phyloP scores from a whole-genome alignment of 2,888 invertebrate genomes.

The Lutraria lutraria region DNA sequence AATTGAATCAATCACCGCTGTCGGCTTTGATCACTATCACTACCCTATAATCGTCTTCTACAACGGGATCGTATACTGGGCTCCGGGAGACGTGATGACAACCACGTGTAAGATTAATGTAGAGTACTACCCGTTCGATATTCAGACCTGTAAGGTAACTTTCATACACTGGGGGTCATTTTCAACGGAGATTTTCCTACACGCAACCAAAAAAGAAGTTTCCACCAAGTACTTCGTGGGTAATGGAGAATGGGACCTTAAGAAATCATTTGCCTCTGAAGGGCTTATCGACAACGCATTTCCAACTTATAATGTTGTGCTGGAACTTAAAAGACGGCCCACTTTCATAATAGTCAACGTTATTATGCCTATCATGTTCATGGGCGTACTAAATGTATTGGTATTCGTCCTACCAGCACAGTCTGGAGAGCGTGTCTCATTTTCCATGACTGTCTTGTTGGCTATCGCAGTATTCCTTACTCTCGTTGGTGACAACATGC shows the following conservation, averaged over 20 bases:
- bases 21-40: slow-evolving; percentile 38
- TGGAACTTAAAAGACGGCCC: slow-evolving; percentile 60
- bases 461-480: slow-evolving; percentile 72
- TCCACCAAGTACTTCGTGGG: slow-evolving; percentile 46
- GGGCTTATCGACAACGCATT: not conserved
- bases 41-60: slow-evolving; percentile 12
- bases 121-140: slow-evolving; percentile 48
- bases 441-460: slow-evolving; percentile 70
- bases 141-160: slow-evolving; percentile 46
- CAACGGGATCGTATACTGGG: slow-evolving; percentile 29
- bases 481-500: slow-evolving; percentile 69
- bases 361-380: slow-evolving; percentile 69
- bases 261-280: slow-evolving; percentile 6
- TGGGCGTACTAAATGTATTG: slow-evolving; percentile 66
- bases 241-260: slow-evolving; percentile 69
- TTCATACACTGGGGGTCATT: slow-evolving; percentile 31
- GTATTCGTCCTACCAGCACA: slow-evolving; percentile 67
- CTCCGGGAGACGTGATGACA: slow-evolving; percentile 42
- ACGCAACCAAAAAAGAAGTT: not conserved
- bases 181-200: not conserved
- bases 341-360: slow-evolving; percentile 69
- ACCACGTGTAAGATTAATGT: slow-evolving; percentile 45
- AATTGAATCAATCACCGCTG: slow-evolving; percentile 9
- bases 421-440: slow-evolving; percentile 70
- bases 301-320: slow-evolving; percentile 25